Evolutionary conservation across 2,113 vertebrate genomes (phyloP).

Genomic region (Anoplopoma fimbria): DNA sequence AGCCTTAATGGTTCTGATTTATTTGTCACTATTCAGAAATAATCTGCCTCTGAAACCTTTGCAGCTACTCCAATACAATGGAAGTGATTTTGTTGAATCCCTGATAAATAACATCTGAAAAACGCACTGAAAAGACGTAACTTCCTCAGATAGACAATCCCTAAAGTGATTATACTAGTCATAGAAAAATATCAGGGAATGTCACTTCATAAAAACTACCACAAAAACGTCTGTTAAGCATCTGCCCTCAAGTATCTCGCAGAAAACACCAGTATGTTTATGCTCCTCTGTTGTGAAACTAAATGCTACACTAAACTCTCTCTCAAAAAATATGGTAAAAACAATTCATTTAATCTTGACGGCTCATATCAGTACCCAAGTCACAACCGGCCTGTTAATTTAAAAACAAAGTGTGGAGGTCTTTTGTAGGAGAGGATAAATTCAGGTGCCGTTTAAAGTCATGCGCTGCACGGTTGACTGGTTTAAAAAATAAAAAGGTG

Average conservation of each 20-base stretch:
- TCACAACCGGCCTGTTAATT: conserved; percentile 17
- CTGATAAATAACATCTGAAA: background rate
- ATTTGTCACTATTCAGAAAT: background rate
- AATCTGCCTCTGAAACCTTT: background rate
- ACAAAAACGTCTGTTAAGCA: background rate
- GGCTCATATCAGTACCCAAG: background rate
- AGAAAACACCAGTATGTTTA: background rate
- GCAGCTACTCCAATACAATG: background rate
- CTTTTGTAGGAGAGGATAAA: conserved; percentile 45
- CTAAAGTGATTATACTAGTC: background rate
- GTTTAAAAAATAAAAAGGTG: conserved; percentile 41
- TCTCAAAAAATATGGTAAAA: conserved; percentile 10
- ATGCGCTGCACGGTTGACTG: conserved; percentile 15
- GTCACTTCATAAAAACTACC: conserved; percentile 13
- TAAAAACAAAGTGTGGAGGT: conserved; percentile 32
- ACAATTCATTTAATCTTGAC: background rate
- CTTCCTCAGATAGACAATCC: background rate
- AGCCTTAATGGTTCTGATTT: too few relatives aligned
- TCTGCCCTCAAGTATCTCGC: background rate
- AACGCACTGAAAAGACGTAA: background rate
- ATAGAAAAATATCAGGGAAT: background rate
- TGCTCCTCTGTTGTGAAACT: background rate
- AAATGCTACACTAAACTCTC: background rate
- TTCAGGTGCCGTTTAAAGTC: conserved; percentile 28
- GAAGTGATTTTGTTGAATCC: background rate